Percentiles rank a stretch among this genome's conserved stretches.
Evolutionary conservation across 2,797 vertebrate genomes (phyloP).

Genomic region (Coregonus suidteri): DNA sequence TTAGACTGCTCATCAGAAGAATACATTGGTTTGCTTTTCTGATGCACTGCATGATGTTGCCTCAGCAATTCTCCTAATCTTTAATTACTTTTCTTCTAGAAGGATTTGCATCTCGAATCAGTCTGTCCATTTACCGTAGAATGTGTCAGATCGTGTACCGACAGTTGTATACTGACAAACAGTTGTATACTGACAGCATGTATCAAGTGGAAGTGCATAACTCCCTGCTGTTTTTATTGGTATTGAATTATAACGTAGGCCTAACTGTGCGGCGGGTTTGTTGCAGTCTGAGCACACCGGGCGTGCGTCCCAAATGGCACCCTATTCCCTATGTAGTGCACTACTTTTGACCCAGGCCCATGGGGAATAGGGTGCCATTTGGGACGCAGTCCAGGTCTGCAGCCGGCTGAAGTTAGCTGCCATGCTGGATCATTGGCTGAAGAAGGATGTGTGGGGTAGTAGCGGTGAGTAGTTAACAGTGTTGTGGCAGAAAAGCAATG

Average conservation of each 20-base stretch:
- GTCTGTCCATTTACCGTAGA: not conserved
- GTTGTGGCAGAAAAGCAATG: not conserved
- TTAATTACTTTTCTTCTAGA: not conserved
- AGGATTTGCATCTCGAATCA: not conserved
- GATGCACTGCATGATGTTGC: not conserved
- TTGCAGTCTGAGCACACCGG: not conserved
- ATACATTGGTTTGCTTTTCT: not conserved
- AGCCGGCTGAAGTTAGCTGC: not conserved
- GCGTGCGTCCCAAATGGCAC: not conserved
- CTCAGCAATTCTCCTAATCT: not conserved
- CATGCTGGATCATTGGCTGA: conserved; percentile 6
- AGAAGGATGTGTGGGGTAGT: not conserved
- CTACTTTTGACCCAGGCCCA: not conserved
- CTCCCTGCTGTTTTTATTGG: not conserved
- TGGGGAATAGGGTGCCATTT: not conserved
- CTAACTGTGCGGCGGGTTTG: not conserved
- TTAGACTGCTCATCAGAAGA: not conserved
- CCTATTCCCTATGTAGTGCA: not conserved
- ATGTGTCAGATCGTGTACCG: not conserved
- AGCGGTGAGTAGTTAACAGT: not conserved
- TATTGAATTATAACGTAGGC: not conserved
- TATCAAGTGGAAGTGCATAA: not conserved
- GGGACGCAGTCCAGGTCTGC: not conserved
- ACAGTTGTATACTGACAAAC: too few relatives aligned
- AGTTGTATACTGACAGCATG: not conserved